These are phyloP conservation scores for Anticlea derivata DNA, from an alignment of 2,888 invertebrate genomes.

Conservation along the genomic window DNA sequence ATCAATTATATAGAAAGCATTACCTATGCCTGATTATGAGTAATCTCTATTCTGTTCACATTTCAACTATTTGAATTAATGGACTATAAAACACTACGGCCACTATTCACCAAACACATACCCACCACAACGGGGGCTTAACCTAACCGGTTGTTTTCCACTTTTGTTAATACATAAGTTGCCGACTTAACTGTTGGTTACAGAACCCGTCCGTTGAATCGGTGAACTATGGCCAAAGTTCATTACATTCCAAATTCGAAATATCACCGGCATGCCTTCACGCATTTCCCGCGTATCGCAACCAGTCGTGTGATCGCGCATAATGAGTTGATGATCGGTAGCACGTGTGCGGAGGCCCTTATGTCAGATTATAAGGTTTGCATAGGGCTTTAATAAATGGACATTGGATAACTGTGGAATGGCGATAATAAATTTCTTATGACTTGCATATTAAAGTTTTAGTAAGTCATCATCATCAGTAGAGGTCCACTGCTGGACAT, in stretches of 20 bases:
- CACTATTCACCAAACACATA: background rate
- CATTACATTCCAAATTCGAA: slow-evolving; percentile 43
- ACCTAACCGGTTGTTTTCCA: too few species aligned
- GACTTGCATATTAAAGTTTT: slow-evolving; percentile 10
- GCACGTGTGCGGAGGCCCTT: slow-evolving; percentile 52
- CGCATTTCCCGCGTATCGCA: slow-evolving; percentile 41
- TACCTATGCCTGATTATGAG: too few species aligned
- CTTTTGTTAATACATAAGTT: too few species aligned
- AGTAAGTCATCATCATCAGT: too few species aligned
- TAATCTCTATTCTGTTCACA: slow-evolving; percentile 34
- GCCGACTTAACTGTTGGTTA: too few species aligned
- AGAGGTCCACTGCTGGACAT: too few species aligned
- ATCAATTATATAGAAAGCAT: background rate
- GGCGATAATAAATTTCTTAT: slow-evolving; percentile 11
- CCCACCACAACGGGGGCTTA: too few species aligned
- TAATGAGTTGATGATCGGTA: slow-evolving; percentile 52
- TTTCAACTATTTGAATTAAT: slow-evolving; percentile 39
- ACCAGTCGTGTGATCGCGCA: slow-evolving; percentile 64
- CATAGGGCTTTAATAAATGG: slow-evolving; percentile 23
- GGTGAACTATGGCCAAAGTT: too few species aligned
- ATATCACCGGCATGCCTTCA: slow-evolving; percentile 49
- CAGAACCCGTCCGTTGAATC: too few species aligned
- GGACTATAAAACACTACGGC: slow-evolving; percentile 38
- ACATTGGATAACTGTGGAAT: slow-evolving; percentile 18
- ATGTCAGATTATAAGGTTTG: slow-evolving; percentile 53